Conservation (phyloP, 2,113 vertebrate species). For the Crypturellus undulatus region DNA sequence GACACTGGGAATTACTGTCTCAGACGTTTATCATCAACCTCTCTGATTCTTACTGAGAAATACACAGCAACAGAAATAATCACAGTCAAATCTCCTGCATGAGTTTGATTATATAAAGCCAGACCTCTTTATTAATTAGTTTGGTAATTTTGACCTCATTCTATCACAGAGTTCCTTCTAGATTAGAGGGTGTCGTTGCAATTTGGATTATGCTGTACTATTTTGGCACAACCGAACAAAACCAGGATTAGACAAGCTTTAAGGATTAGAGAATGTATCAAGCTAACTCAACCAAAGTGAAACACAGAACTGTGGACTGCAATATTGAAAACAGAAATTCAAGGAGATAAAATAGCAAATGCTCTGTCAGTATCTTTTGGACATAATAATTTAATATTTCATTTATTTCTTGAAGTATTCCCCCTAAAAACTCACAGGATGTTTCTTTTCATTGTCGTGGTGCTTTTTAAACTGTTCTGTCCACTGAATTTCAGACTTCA, state of each 20-base stretch:
- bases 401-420: not conserved
- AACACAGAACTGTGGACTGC: not conserved
- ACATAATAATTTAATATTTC: not conserved
- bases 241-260: not conserved
- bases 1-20: not conserved
- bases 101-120: not conserved
- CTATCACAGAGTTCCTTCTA: not conserved
- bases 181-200: not conserved
- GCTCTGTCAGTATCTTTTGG: not conserved
- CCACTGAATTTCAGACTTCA: not conserved
- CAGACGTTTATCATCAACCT: not conserved
- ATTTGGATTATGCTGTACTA: not conserved
- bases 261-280: not conserved
- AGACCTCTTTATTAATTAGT: not conserved
- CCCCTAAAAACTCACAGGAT: not conserved
- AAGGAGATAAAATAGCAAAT: not conserved
- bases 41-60: not conserved
- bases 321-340: not conserved
- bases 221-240: not conserved
- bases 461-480: not conserved
- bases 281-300: not conserved
- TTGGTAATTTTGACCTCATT: not conserved
- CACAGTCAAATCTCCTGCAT: not conserved
- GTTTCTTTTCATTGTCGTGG: not conserved
- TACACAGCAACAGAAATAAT: not conserved